Evolutionary conservation across 2,797 vertebrate species (phyloP).

Genomic region (Clarias laeviceps): DNA sequence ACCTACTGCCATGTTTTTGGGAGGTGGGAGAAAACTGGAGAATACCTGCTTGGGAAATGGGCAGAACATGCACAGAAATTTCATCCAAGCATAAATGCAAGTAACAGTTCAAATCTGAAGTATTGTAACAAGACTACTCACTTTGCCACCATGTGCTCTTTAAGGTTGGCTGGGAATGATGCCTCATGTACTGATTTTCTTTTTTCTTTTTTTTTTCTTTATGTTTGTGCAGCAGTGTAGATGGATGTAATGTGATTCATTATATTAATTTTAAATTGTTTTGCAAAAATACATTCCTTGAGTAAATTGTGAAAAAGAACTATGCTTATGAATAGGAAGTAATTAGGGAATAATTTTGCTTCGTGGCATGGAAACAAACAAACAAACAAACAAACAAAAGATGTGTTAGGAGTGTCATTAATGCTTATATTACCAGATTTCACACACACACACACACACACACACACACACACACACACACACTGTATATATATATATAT

Average conservation of each 20-base stretch:
- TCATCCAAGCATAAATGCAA: neutral
- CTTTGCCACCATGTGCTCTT: neutral
- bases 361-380: neutral
- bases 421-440: no score
- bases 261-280: neutral
- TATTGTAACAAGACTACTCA: neutral
- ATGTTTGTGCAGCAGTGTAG: neutral
- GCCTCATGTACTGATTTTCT: neutral
- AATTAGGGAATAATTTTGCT: neutral
- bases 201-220: neutral
- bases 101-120: neutral
- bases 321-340: neutral
- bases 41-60: neutral
- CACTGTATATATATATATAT: constrained; percentile 3
- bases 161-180: neutral
- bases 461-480: no score
- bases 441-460: no score
- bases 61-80: neutral
- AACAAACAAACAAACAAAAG: neutral
- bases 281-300: neutral
- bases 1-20: neutral
- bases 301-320: neutral
- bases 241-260: neutral
- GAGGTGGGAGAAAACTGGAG: neutral
- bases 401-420: neutral